Conservation (phyloP, 2,113 vertebrate genomes). For the Triplophysa rosa region DNA sequence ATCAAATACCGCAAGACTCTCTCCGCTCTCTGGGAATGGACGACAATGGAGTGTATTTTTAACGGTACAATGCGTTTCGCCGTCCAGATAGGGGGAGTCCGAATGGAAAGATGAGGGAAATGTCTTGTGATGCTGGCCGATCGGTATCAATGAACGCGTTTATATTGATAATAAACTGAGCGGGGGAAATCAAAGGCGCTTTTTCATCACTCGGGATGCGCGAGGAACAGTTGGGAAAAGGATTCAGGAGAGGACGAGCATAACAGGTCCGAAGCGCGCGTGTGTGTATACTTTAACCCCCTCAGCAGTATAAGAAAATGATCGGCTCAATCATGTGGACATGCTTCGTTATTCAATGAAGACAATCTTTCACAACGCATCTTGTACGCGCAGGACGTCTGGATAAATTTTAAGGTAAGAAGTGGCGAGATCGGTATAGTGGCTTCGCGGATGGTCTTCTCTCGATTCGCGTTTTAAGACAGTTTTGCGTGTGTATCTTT, state of each 20-base stretch:
- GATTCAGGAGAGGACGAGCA: constrained; percentile 82
- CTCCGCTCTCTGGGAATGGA: constrained; percentile 88
- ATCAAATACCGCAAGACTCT: constrained; percentile 93
- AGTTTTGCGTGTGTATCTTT: constrained; percentile 69
- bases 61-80: constrained; percentile 94
- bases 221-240: constrained; percentile 80
- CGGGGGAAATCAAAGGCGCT: constrained; percentile 77
- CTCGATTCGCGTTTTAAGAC: constrained; percentile 54
- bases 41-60: constrained; percentile 90
- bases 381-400: constrained; percentile 82
- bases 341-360: constrained; percentile 95
- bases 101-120: constrained; percentile 78
- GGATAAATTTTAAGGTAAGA: constrained; percentile 87
- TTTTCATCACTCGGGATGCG: constrained; percentile 74
- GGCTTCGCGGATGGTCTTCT: constrained; percentile 56
- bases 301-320: constrained; percentile 75
- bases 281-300: constrained; percentile 20
- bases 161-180: constrained; percentile 70
- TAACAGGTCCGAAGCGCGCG: constrained; percentile 83
- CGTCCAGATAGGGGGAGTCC: constrained; percentile 94
- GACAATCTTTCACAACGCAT: constrained; percentile 88
- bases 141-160: constrained; percentile 86
- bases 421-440: constrained; percentile 72
- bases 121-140: constrained; percentile 85
- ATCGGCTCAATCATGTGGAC: constrained; percentile 96